phyloP scores from a whole-genome alignment of 1,140 invertebrate species.

The Caerostris darwini region DNA sequence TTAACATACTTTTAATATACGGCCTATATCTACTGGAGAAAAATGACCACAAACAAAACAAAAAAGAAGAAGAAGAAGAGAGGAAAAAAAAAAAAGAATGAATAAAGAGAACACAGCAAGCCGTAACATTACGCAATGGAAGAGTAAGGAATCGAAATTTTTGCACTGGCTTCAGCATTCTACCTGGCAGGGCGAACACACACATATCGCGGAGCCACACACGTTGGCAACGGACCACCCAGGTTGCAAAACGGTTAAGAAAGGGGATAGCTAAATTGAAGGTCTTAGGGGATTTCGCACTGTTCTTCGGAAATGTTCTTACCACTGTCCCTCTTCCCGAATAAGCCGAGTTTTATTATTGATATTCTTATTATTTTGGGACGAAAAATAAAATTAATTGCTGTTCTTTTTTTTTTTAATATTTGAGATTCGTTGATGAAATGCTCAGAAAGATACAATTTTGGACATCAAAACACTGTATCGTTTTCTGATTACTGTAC shows the following conservation, averaged over 20 bases:
- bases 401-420: no score
- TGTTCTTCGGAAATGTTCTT: conserved; percentile 29
- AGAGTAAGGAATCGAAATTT: conserved; percentile 47
- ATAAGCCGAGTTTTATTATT: not conserved
- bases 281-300: conserved; percentile 53
- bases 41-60: not conserved
- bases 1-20: conserved; percentile 61
- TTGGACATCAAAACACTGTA: no score
- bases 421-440: no score
- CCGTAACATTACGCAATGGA: conserved; percentile 51
- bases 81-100: not conserved
- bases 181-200: conserved; percentile 58
- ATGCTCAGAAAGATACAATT: no score
- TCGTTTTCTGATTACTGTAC: no score
- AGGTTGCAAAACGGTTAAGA: conserved; percentile 60
- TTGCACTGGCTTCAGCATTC: conserved; percentile 39
- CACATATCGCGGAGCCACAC: conserved; percentile 64
- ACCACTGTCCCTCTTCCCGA: not conserved
- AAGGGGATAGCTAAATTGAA: conserved; percentile 68
- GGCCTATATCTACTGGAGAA: not conserved
- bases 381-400: no score
- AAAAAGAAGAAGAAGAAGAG: no score
- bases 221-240: conserved; percentile 65
- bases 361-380: not conserved
- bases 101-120: not conserved